Conservation (phyloP, 2,113 vertebrate genomes). For the Agelaius tricolor region DNA sequence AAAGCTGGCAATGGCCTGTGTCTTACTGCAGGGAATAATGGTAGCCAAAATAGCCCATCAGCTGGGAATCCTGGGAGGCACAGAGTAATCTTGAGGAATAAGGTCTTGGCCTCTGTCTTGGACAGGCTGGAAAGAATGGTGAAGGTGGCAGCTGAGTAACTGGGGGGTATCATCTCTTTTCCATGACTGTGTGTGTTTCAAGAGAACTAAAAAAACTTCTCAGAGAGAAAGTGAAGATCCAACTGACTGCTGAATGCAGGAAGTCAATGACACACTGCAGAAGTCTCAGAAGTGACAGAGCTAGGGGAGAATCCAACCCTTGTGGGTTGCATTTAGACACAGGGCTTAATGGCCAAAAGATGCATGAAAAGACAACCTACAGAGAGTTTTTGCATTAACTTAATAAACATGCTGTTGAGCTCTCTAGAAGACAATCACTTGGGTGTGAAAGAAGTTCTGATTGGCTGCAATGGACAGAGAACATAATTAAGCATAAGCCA, state of each 20-base stretch:
- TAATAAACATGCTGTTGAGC: neutral
- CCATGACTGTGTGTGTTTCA: neutral
- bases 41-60: neutral
- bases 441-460: neutral
- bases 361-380: neutral
- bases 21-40: neutral
- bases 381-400: neutral
- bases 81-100: neutral
- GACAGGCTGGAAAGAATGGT: neutral
- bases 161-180: neutral
- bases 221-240: neutral
- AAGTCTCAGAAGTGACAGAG: neutral
- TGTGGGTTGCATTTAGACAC: neutral
- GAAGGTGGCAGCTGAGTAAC: neutral
- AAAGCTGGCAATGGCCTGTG: neutral
- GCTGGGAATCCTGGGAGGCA: neutral
- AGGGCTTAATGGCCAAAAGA: neutral
- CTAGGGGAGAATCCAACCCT: neutral
- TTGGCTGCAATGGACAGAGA: neutral
- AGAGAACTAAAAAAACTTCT: neutral
- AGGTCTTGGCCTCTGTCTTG: neutral
- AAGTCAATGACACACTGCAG: neutral
- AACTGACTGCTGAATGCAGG: neutral
- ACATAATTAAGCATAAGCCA: neutral
- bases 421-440: neutral